Evolutionary conservation across 2,113 vertebrate genomes (phyloP).

Genomic region (Onychostruthus taczanowskii): DNA sequence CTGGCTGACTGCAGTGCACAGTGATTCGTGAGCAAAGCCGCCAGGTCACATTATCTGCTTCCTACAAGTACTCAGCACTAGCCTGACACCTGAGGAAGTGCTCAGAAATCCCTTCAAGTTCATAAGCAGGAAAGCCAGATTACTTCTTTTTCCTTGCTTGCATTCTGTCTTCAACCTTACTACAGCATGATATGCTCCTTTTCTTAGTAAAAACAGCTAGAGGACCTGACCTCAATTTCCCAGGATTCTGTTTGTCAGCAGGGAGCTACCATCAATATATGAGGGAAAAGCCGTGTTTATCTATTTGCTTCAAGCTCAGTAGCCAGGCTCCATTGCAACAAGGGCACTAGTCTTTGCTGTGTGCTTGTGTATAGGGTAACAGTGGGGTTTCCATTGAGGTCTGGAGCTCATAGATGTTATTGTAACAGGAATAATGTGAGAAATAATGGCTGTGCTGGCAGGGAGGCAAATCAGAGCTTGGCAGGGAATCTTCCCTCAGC

Average conservation of each 20-base stretch:
- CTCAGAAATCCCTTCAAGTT: not conserved
- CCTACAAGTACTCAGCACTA: not conserved
- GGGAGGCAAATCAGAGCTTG: not conserved
- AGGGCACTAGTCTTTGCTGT: not conserved
- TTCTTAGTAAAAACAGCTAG: not conserved
- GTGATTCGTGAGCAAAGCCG: rapidly evolving
- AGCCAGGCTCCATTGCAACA: not conserved
- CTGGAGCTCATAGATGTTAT: not conserved
- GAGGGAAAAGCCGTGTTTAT: not conserved
- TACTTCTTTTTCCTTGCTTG: not conserved
- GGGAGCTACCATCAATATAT: not conserved
- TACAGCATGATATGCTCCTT: not conserved
- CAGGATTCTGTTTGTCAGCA: not conserved
- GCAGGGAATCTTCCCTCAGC: not conserved
- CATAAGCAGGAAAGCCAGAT: not conserved
- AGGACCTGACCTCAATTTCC: not conserved
- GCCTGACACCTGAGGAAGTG: not conserved
- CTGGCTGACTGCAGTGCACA: not conserved
- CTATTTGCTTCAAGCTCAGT: not conserved
- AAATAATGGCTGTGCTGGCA: not conserved
- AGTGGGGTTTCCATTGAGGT: not conserved
- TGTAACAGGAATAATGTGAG: not conserved
- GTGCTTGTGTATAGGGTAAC: not conserved
- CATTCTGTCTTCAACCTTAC: not conserved
- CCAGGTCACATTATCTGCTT: not conserved